Evolutionary conservation across 2,888 invertebrate species (phyloP).

Genomic region (Hypena proboscidalis): DNA sequence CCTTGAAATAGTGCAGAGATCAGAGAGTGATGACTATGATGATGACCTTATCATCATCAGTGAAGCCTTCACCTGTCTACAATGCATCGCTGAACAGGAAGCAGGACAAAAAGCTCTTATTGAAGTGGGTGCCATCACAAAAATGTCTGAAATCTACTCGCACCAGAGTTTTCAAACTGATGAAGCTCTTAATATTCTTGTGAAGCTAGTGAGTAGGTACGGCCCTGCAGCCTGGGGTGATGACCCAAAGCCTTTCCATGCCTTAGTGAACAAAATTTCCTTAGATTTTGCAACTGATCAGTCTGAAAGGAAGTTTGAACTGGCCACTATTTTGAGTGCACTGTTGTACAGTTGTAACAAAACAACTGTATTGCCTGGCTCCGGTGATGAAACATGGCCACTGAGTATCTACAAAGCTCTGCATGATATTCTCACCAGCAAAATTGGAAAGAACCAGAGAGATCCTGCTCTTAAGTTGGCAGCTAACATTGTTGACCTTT

Average conservation of each 20-base stretch:
- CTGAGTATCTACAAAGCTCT: slow-evolving; percentile 92
- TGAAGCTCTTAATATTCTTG: slow-evolving; percentile 93
- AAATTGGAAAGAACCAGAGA: slow-evolving; percentile 94
- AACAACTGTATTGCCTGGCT: slow-evolving; percentile 86
- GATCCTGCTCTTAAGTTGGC: slow-evolving; percentile 95
- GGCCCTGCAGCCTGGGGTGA: slow-evolving; percentile 91
- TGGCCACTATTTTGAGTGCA: slow-evolving; percentile 92
- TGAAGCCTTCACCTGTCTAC: slow-evolving; percentile 93
- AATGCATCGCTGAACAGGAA: slow-evolving; percentile 91
- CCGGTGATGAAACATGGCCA: slow-evolving; percentile 92
- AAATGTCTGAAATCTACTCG: slow-evolving; percentile 94
- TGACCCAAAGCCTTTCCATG: slow-evolving; percentile 92
- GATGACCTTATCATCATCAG: slow-evolving; percentile 94
- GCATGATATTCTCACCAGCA: slow-evolving; percentile 93
- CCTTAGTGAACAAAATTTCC: slow-evolving; percentile 92
- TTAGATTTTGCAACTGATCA: slow-evolving; percentile 95
- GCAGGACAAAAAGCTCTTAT: slow-evolving; percentile 92
- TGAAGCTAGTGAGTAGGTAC: slow-evolving; percentile 89
- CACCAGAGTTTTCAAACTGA: slow-evolving; percentile 96
- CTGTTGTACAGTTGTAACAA: slow-evolving; percentile 90
- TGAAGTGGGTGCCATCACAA: slow-evolving; percentile 91
- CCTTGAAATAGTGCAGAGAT: slow-evolving; percentile 92
- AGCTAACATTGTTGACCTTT: slow-evolving; percentile 91
- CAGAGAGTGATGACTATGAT: slow-evolving; percentile 93
- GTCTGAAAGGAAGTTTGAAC: slow-evolving; percentile 94